These are phyloP conservation scores for Aporophyla lueneburgensis DNA, from an alignment of 2,888 invertebrate genomes.

Conservation along the genomic window DNA sequence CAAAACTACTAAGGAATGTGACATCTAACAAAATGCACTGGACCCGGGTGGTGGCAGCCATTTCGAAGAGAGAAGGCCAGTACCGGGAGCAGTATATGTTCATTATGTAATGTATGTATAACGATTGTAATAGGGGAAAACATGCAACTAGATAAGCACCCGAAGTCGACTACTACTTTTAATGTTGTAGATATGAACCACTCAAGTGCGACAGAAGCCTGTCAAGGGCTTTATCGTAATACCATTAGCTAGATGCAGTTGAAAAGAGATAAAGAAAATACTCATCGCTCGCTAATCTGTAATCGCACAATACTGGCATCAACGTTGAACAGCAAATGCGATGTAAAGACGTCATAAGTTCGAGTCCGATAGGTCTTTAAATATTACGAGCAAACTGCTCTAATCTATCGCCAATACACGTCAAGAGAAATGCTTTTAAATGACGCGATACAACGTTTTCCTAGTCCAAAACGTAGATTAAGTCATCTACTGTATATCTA, in stretches of 20 bases:
- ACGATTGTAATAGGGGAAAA: neutral
- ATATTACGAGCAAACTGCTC: constrained; percentile 45
- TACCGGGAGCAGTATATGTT: too few relatives aligned
- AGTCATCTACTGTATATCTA: neutral
- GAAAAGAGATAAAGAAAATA: constrained; percentile 43
- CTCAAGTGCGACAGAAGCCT: constrained; percentile 46
- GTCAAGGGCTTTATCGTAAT: constrained; percentile 48
- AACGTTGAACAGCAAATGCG: constrained; percentile 46
- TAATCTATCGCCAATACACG: constrained; percentile 40
- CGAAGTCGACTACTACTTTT: constrained; percentile 15
- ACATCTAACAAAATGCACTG: too few relatives aligned
- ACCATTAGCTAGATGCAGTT: constrained; percentile 45
- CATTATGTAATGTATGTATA: neutral
- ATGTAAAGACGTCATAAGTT: constrained; percentile 58
- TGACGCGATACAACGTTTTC: constrained; percentile 19
- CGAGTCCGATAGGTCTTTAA: constrained; percentile 48
- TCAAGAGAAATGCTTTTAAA: constrained; percentile 58
- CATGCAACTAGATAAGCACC: constrained; percentile 23
- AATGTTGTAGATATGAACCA: constrained; percentile 47
- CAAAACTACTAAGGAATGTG: too few relatives aligned
- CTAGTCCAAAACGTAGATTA: constrained; percentile 18
- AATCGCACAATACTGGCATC: constrained; percentile 49
- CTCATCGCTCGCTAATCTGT: constrained; percentile 43
- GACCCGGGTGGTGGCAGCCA: too few relatives aligned
- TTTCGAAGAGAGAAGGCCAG: too few relatives aligned